Evolutionary conservation across 1,140 invertebrate genomes (phyloP).

Genomic region (Aphis gossypii): DNA sequence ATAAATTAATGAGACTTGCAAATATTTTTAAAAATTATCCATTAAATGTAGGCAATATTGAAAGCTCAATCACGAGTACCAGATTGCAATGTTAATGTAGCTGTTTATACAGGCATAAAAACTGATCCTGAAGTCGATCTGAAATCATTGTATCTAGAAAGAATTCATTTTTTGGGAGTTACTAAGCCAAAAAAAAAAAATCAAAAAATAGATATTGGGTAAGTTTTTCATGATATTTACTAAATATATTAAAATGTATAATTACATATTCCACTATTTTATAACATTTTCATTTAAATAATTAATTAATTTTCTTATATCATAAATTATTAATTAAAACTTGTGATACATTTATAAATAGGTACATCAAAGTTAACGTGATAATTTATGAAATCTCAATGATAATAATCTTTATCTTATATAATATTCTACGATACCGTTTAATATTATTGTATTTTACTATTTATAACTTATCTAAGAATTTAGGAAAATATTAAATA

Average conservation of each 20-base stretch:
- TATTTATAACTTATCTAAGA: background rate
- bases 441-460: background rate
- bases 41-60: background rate
- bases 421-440: background rate
- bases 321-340: background rate
- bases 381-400: background rate
- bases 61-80: background rate
- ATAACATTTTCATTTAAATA: background rate
- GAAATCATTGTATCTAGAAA: background rate
- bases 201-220: constrained; percentile 25
- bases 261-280: background rate
- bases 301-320: background rate
- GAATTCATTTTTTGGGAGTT: constrained; percentile 15
- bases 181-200: constrained; percentile 11
- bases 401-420: background rate
- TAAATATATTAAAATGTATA: background rate
- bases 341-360: background rate
- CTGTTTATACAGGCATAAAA: background rate
- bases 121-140: background rate
- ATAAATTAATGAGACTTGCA: background rate
- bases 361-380: background rate
- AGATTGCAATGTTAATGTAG: background rate
- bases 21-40: background rate
- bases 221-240: background rate
- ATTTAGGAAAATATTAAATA: background rate